A percentile compares a stretch with the other conserved stretches of the same genome.
Conservation (phyloP, 2,888 invertebrate species). For the Plebejus melissa region DNA sequence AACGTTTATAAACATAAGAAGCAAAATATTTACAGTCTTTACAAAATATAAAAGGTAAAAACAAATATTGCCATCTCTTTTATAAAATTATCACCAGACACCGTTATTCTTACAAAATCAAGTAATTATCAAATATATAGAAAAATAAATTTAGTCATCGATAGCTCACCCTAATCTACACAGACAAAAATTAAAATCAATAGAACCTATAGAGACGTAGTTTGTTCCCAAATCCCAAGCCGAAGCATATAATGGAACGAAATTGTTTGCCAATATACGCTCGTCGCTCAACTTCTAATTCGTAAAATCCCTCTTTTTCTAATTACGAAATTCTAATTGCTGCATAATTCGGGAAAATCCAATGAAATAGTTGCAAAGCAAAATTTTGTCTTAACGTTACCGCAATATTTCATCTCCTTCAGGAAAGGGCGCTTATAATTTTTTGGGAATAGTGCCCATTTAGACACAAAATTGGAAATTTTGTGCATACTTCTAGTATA, state of each 20-base stretch:
- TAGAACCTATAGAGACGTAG: conserved; percentile 46
- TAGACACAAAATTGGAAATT: neutral
- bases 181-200: conserved; percentile 29
- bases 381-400: neutral
- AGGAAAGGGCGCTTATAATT: neutral
- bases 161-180: conserved; percentile 20
- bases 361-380: neutral
- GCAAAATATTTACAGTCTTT: conserved; percentile 27
- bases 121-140: conserved; percentile 6
- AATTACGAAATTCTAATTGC: neutral
- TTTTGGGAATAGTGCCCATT: conserved; percentile 4
- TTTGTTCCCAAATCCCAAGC: conserved; percentile 63
- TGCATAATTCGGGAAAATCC: neutral
- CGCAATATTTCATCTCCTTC: conserved; percentile 13
- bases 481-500: neutral
- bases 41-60: conserved; percentile 27
- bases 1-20: conserved; percentile 20
- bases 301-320: neutral
- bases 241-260: conserved; percentile 12
- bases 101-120: conserved; percentile 20
- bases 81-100: conserved; percentile 26
- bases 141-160: conserved; percentile 12
- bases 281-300: neutral
- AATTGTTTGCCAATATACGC: conserved; percentile 4
- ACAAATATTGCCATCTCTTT: conserved; percentile 19